Conservation (phyloP, 1,140 invertebrate genomes). For the Hydropsyche tenuis region DNA sequence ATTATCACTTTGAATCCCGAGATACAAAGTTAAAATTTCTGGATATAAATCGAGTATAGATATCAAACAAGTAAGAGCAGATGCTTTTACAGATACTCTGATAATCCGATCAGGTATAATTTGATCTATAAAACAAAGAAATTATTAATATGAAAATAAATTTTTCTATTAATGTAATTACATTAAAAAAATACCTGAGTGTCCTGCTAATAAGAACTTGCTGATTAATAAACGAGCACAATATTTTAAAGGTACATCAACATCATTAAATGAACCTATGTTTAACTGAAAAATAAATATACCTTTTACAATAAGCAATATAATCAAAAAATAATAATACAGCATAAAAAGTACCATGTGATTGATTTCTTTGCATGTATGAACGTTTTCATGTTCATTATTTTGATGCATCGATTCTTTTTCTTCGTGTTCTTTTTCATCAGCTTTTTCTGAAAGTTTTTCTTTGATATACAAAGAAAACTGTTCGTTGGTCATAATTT, state of each 20-base stretch:
- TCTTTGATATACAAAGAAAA: constrained; percentile 54
- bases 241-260: constrained; percentile 73
- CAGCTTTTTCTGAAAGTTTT: constrained; percentile 51
- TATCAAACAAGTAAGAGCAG: constrained; percentile 78
- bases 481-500: constrained; percentile 52
- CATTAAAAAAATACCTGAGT: constrained; percentile 54
- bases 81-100: constrained; percentile 83
- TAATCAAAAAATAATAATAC: too few relatives aligned
- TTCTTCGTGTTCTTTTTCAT: constrained; percentile 53
- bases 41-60: constrained; percentile 75
- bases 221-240: constrained; percentile 77
- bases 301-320: neutral
- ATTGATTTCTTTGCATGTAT: constrained; percentile 45
- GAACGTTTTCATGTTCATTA: constrained; percentile 48
- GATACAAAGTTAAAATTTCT: constrained; percentile 68
- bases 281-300: constrained; percentile 58
- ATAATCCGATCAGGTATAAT: constrained; percentile 66
- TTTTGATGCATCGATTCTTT: constrained; percentile 51
- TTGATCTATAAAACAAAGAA: constrained; percentile 37
- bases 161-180: constrained; percentile 2
- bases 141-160: constrained; percentile 2
- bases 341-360: neutral
- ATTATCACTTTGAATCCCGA: constrained; percentile 64
- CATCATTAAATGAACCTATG: constrained; percentile 72
- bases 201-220: constrained; percentile 77